Conservation (phyloP, 53 echinoderm and acorn worm species). For the Stichopus horrens region DNA sequence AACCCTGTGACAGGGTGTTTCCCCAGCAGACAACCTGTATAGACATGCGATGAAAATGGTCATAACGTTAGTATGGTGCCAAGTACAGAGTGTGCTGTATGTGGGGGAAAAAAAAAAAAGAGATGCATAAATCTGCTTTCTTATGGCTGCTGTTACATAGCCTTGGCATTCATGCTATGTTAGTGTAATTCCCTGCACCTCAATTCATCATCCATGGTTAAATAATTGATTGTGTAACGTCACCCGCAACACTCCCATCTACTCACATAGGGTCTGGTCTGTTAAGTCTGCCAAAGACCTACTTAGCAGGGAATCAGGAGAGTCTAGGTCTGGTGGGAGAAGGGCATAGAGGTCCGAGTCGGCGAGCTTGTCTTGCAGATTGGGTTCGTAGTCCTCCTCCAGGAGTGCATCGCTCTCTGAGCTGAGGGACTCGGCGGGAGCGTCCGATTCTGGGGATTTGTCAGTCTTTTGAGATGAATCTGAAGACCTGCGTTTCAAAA, state of each 20-base stretch:
- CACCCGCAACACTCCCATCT: neutral
- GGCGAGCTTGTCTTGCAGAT: slow-evolving; percentile 76
- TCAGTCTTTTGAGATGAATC: slow-evolving; percentile 50
- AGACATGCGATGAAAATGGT: slow-evolving; percentile 37
- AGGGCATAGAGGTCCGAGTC: slow-evolving; percentile 89
- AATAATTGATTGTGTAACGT: neutral
- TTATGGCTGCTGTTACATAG: neutral
- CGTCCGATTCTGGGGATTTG: slow-evolving; percentile 50
- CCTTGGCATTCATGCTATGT: slow-evolving; percentile 16
- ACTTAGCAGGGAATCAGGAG: slow-evolving; percentile 85
- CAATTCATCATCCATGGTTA: neutral
- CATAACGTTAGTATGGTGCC: slow-evolving; percentile 17
- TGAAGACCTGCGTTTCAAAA: slow-evolving; percentile 27
- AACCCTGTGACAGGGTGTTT: neutral
- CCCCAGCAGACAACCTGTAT: slow-evolving; percentile 25
- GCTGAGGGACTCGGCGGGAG: slow-evolving; percentile 23
- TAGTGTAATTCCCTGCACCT: slow-evolving; percentile 22
- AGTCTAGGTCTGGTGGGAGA: slow-evolving; percentile 90
- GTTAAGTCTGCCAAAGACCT: slow-evolving; percentile 89
- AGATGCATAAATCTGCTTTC: neutral
- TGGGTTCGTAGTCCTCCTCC: slow-evolving; percentile 77
- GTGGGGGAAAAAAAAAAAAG: neutral
- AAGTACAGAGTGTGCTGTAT: neutral
- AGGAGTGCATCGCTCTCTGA: slow-evolving; percentile 67
- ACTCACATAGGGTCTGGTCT: slow-evolving; percentile 95